These are phyloP conservation scores for Piaya cayana DNA, from an alignment of 2,113 vertebrate genomes.

Conservation along the genomic window DNA sequence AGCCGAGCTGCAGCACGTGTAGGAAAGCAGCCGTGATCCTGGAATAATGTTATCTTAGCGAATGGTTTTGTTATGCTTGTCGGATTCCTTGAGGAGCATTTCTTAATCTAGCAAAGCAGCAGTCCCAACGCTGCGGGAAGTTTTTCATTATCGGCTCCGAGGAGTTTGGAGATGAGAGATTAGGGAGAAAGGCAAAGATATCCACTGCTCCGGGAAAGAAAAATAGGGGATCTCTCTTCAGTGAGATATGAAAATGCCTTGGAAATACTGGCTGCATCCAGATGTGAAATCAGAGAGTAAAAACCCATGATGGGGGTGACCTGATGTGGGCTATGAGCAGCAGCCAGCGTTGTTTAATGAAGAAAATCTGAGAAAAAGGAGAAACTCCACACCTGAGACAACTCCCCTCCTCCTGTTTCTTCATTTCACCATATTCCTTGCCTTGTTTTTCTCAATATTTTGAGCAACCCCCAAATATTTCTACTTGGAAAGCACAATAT, in stretches of 20 bases:
- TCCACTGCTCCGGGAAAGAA: not conserved
- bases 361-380: not conserved
- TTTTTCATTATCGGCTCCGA: not conserved
- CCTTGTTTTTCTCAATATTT: not conserved
- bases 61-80: not conserved
- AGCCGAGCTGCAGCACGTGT: not conserved
- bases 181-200: not conserved
- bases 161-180: constrained; percentile 15
- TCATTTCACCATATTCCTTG: not conserved
- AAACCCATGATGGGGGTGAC: fast-evolving
- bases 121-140: fast-evolving
- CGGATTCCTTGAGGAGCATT: not conserved
- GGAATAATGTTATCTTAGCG: not conserved
- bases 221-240: not conserved
- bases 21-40: not conserved
- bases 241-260: not conserved
- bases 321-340: not conserved
- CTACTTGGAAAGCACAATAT: not conserved
- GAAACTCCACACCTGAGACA: not conserved
- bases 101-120: not conserved
- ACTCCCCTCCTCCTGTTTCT: fast-evolving
- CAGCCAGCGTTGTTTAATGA: not conserved
- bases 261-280: not conserved
- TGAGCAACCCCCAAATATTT: not conserved
- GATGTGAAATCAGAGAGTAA: not conserved